Base-by-base conservation (phyloP, 2,113 vertebrate species). In the Gobio gobio region DNA sequence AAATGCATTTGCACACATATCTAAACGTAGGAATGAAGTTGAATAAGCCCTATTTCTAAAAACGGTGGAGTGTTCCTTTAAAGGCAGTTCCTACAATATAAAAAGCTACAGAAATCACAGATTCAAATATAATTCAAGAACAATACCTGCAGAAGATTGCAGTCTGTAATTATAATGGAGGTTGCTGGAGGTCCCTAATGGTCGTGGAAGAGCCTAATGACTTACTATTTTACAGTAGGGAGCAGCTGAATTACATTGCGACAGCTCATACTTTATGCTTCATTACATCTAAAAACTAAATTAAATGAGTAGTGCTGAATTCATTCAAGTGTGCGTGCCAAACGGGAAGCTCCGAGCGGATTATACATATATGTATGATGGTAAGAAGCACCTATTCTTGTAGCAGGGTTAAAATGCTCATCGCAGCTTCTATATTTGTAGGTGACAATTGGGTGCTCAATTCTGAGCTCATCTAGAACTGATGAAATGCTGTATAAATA, bases 351-450 rank as follows among this genome's bases (percentile, higher is more conserved):
- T 77, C 20, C 47, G 61, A 22, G 73, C 20, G 4, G 58, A 63
- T 79, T 79, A 61, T 45, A 78, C 2, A 18, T 77, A 51, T 83
- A 47, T 59, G 59, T 78, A 47, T 66, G 64, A 68, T 16, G 4
- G 64, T 29, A 45, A 70, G 36, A 36, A 56, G 63, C 77, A 78
- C 76, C 49, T 79, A 85, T 80, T 85, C 84, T 85, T 79, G 76
- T 72, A 61, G 64, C 49, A 61, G n/a, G 66, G 64, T 51, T 85
- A 85, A 64, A 78, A 45, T 70, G 63, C 64, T 40, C 49, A 73
- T 73, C 76, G 13, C 54, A 20, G 43, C 70, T 85, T 85, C 84
- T 85, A 73, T 85, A 80, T 85, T 85, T 85, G 64, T 85, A 80
- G 64, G 84, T 59, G 84, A 80, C 54, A 85, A 85, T 79, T 85